phyloP scores from a whole-genome alignment of 2,888 invertebrate genomes.

The Limenitis camilla region DNA sequence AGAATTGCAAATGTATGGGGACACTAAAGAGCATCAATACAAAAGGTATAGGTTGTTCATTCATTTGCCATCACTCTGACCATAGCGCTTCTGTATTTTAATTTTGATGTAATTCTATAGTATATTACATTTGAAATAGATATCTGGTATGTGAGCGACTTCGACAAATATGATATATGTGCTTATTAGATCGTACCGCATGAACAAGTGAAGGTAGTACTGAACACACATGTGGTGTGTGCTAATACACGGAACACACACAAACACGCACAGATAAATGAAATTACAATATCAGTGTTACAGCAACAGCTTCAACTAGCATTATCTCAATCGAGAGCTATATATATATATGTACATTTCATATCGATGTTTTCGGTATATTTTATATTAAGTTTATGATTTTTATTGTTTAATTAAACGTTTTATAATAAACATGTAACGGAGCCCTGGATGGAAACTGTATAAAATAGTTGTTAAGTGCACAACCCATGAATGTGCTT shows the following conservation, averaged over 20 bases:
- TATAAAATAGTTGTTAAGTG: slow-evolving; percentile 58
- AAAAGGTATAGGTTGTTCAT: slow-evolving; percentile 1
- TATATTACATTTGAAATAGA: slow-evolving; percentile 31
- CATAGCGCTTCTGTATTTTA: slow-evolving; percentile 39
- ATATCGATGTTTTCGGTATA: slow-evolving; percentile 32
- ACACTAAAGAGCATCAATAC: not conserved
- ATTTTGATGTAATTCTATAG: slow-evolving; percentile 32
- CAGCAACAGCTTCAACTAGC: slow-evolving; percentile 29
- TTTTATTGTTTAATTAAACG: slow-evolving; percentile 36
- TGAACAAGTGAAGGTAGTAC: slow-evolving; percentile 38
- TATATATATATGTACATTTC: slow-evolving; percentile 28
- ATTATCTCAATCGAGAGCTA: slow-evolving; percentile 19
- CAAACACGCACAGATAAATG: slow-evolving; percentile 32
- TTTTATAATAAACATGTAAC: slow-evolving; percentile 37
- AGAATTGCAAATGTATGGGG: not conserved
- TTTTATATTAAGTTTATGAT: slow-evolving; percentile 33
- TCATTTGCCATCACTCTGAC: slow-evolving; percentile 24
- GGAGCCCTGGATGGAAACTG: slow-evolving; percentile 66
- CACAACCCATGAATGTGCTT: slow-evolving; percentile 74
- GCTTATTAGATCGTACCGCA: slow-evolving; percentile 60
- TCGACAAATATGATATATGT: slow-evolving; percentile 51
- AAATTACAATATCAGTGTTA: slow-evolving; percentile 39
- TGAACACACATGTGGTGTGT: slow-evolving; percentile 44
- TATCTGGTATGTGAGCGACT: slow-evolving; percentile 73
- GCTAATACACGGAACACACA: slow-evolving; percentile 37